Evolutionary conservation across 1,140 invertebrate species (phyloP).

Genomic region (Sminthurides bifidus): DNA sequence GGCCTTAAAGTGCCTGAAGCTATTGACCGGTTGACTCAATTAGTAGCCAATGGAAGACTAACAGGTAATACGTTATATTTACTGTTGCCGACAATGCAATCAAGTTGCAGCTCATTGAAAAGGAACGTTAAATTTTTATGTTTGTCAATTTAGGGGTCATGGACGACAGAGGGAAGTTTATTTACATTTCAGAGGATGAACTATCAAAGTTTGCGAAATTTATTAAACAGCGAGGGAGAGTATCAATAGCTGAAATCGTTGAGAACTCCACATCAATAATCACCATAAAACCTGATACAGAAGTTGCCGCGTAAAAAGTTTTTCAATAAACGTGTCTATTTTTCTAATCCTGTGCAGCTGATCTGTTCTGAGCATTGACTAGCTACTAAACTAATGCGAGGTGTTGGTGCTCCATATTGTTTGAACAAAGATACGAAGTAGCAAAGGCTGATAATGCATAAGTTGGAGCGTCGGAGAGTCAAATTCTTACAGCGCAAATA

Average conservation of each 20-base stretch:
- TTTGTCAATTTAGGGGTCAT: conserved; percentile 64
- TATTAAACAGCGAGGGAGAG: conserved; percentile 84
- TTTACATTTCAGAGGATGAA: conserved; percentile 88
- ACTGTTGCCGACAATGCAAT: no score
- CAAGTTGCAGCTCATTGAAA: background rate
- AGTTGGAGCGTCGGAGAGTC: no score
- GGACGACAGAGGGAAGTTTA: conserved; percentile 98
- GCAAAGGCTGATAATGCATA: no score
- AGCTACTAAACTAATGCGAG: no score
- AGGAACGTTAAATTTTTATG: background rate
- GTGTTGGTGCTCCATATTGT: no score
- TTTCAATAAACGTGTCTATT: background rate
- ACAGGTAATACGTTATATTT: conserved; percentile 40
- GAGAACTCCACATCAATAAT: conserved; percentile 91
- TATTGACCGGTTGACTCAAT: conserved; percentile 71
- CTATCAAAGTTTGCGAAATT: conserved; percentile 88
- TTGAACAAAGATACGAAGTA: no score
- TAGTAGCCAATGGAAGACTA: conserved; percentile 65
- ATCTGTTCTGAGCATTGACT: no score
- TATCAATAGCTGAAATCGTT: conserved; percentile 83
- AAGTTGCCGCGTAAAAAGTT: background rate
- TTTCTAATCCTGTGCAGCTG: no score
- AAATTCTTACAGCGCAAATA: no score
- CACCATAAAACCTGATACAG: conserved; percentile 47
- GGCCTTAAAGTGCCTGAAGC: conserved; percentile 80